phyloP scores from a whole-genome alignment of 2,888 invertebrate species.

The Sphaerophoria rueppellii region DNA sequence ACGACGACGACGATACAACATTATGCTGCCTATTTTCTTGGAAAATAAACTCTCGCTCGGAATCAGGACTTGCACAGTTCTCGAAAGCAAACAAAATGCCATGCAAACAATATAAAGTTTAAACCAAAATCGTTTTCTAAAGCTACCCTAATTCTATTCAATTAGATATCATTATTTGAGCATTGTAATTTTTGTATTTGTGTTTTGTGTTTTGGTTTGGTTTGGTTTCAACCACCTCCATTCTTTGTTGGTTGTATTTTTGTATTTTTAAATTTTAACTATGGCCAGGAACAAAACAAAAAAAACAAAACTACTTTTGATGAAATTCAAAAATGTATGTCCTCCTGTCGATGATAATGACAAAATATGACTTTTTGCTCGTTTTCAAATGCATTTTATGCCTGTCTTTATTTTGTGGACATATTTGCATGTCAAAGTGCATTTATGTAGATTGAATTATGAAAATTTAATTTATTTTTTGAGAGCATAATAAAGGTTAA shows the following conservation, averaged over 20 bases:
- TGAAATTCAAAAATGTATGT: constrained; percentile 4
- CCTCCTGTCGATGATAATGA: constrained; percentile 6
- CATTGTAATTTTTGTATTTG: constrained; percentile 4
- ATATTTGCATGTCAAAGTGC: constrained; percentile 71
- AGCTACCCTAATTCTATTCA: constrained; percentile 32
- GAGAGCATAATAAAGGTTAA: neutral
- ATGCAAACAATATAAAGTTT: neutral
- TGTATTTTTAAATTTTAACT: constrained; percentile 2
- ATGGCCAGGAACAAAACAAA: constrained; percentile 35
- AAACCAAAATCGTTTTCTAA: constrained; percentile 1
- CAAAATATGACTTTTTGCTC: constrained; percentile 5
- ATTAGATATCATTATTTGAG: constrained; percentile 26
- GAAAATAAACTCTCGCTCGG: neutral
- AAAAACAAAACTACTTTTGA: constrained; percentile 8
- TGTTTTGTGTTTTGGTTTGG: constrained; percentile 7
- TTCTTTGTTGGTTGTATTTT: neutral
- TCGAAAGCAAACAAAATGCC: neutral
- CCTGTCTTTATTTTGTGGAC: constrained; percentile 23
- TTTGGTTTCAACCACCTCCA: neutral
- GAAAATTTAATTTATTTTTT: constrained; percentile 49
- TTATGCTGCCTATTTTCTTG: neutral
- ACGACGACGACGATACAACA: no score
- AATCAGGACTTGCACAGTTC: neutral
- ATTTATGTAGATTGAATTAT: constrained; percentile 63
- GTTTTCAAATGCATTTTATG: constrained; percentile 40